Base-by-base conservation (phyloP, 2,797 vertebrate species). In the Gymnothorax reevesii region DNA sequence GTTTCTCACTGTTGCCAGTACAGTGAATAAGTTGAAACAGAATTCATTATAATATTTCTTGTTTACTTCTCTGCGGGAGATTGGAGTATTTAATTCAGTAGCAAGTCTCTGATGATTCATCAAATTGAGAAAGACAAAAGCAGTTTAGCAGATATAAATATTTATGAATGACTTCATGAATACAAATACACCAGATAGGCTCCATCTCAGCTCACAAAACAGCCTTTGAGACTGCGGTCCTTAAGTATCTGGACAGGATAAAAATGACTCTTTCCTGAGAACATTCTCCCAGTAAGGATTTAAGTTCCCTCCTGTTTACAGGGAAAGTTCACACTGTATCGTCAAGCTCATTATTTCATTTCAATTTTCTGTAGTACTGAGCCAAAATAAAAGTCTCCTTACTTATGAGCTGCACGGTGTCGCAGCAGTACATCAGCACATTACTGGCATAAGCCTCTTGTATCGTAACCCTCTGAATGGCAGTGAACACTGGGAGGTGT, bases 81-180 rank as follows among this genome's bases (percentile, higher is more conserved):
- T 92, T 89, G 92, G 90, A 90, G 85, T 85, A 52, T 64, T 54
- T 33, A 84, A 83, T 88, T 90, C 83, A 79, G 87, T 85, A 85
- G 83, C 33, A 57, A 25, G 80, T 83, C 69, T 85, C 84, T 88
- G 84, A 84, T 49, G 62, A 88, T 88, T 86, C 52, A 77, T 88
- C 86, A 89, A 84, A 89, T 87, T 80, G 83, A 87, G 88, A 82
- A 91, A 90, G 88, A 89, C 90, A 55, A 86, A 87, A 82, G 83
- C 89, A 86, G 86, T 89, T 89, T 90, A 86, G 86, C 75, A 20
- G 83, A 20, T 83, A 89, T 92, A 77, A 91, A 89, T 90, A 88
- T 90, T 86, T 75, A 90, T 89, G 60, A 85, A 77, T 49, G 80
- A 80, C 4, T 88, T 88, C 85, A 87, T 87, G 84, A 88, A 88